Evolutionary conservation across 2,797 vertebrate genomes (phyloP), one percentile per base, ranked within the genome.

Genomic region (Fistularia tabacaria): DNA sequence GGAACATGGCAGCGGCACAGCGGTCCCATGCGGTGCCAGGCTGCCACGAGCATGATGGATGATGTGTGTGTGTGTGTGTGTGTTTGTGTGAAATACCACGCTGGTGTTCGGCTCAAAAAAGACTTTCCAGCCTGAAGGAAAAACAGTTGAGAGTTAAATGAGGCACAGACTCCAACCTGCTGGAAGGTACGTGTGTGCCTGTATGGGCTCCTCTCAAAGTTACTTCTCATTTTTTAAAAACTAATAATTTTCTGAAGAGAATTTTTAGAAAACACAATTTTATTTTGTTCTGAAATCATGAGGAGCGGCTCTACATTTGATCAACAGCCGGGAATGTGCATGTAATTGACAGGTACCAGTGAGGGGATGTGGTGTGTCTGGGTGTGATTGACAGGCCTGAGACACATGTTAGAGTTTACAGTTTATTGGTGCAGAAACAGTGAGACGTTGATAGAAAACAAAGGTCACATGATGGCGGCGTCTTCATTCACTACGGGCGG

Each of bases 341-440:
- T 25, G 2, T 25, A 25, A 25, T 25, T 5, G 25, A 25, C 2
- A 25, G 25, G 25, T 25, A 25, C 25, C 25, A 25, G 25, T 25
- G 25, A 25, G 25, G 5, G 5, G 25, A 25, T 25, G 25, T 25
- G 45, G 14, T 6, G 14, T 15, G 45, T 25, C 14, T 10, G 44
- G 9, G 8, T 14, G 3, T 46, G 44, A 46, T 10, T 46, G 44
- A 46, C 44, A 46, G 14, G 25, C 25, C 25, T 25, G 25, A 25
- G 2, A 25, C 25, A 2, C 10, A 6, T 40, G n/a, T n/a, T n/a
- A n/a, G n/a, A n/a, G n/a, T 40, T 40, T 40, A 72, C 25, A 38
- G 15, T 90, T 90, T 89, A 89, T 86, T 88, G 82, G 47, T 54
- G 42, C 56, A 51, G 53, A 60, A 47, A 49, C 54, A 85, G 51